Evolutionary conservation across 2,797 vertebrate genomes (phyloP), one percentile per base, ranked within the genome.

Genomic region (Agapornis canus): DNA sequence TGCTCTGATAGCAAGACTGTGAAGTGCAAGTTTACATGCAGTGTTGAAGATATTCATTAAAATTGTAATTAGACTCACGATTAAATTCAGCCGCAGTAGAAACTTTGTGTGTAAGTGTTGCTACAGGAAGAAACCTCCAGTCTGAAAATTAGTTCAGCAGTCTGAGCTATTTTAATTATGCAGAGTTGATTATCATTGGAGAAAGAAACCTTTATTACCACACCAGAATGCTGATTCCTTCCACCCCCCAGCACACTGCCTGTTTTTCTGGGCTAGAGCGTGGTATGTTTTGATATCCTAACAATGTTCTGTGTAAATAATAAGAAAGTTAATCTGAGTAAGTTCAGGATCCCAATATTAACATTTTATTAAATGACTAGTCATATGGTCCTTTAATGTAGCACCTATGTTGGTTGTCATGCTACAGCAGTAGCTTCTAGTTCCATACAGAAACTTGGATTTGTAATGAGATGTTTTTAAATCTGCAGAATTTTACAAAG

Each of bases 31-130:
- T 98, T 98, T 98, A 98, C 97, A 97, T 96, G 97, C 98, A 95
- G 98, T 79, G 95, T 93, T 97, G 96, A 96, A 97, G 97, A 98
- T 96, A 98, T 97, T 98, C 98, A 98, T 98, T 98, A 98, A 98
- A 98, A 98, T 97, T 98, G 97, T 98, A 98, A 98, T 98, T 98
- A 98, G 97, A 96, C 97, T 98, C 97, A 97, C 96, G 95, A 98
- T 98, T 97, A 98, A 97, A 97, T 98, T 98, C 97, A 98, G 96
- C 97, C 31, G 88, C 96, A 97, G 97, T 92, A 96, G 97, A 98
- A 98, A 97, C 97, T 98, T 97, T 96, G 92, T 97, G 96, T 95
- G 91, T 97, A 97, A 98, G 98, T 97, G 97, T 97, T 97, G 97
- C 97, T 98, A 97, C 96, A 96, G 97, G 98, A 98, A 97, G 97